Base-by-base conservation (phyloP, 2,888 invertebrate species). In the Leucophora obtusa region DNA sequence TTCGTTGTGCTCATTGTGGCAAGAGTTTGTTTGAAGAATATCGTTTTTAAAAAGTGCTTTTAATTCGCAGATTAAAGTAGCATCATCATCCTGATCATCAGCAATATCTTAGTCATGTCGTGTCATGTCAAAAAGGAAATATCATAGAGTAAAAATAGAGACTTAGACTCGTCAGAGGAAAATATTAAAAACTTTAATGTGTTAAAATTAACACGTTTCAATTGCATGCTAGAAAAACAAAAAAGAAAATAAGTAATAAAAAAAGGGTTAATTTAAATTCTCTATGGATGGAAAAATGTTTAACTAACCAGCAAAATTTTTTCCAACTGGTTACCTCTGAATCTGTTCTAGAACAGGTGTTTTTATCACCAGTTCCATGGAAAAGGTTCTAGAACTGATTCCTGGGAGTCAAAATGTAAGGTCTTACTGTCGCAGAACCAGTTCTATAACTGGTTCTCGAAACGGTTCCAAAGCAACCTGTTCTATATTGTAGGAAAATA, bases 141-240 rank as follows among this genome's bases (percentile, higher is more conserved):
- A 70, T 76, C 63, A 63, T 58, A 47, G 50, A n/a, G 24, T n/a
- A 14, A 47, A 47, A 38, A 38, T 38, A 14, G 38, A 11, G 14
- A 11, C 10, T 11, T 38, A 35, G 47, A 75, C 54, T 60, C 15
- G 68, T 56, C 68, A 58, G 0, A 50, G 50, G 28, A 59, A 53
- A 9, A 28, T 60, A 59, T 38, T 35, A 60, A 14, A 24, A 43
- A 15, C n/a, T 66, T 73, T 77, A 81, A 81, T 81, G 77, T 77
- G 77, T 43, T 70, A 77, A 66, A 81, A 74, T 80, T 76, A 80
- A 76, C 80, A 76, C 80, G 53, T 72, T 76, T 10, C 66, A 71
- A 66, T 72, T 50, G 77, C 71, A 72, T 60, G 66, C 35, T 56
- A 35, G 9, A 54, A 24, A 59, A 70, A 17, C 9, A 21, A 79